phyloP scores from a whole-genome alignment of 2,888 invertebrate species.

The Achlya flavicornis region DNA sequence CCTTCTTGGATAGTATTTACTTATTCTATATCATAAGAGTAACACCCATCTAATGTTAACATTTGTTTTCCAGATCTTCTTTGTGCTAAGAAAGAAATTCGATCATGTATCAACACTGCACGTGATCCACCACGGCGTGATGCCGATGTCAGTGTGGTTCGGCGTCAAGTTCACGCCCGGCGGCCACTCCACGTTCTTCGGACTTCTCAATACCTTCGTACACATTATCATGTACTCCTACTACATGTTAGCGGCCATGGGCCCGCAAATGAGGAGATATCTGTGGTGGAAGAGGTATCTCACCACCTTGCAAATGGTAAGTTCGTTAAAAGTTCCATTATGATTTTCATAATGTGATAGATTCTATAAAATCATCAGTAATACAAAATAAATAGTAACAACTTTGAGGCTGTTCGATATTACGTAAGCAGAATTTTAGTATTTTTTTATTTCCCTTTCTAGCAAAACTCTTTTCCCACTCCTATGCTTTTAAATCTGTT shows the following conservation, averaged over 20 bases:
- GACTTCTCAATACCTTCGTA: conserved; percentile 97
- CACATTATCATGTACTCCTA: conserved; percentile 98
- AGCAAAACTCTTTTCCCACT: too few species aligned
- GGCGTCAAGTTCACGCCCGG: conserved; percentile 98
- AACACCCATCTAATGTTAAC: too few species aligned
- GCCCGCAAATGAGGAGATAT: conserved; percentile 92
- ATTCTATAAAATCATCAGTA: too few species aligned
- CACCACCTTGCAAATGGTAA: conserved; percentile 95
- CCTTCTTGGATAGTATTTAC: too few species aligned
- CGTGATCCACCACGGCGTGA: conserved; percentile 98
- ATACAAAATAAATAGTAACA: too few species aligned
- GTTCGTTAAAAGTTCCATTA: too few species aligned
- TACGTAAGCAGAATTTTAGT: too few species aligned
- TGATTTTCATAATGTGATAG: too few species aligned
- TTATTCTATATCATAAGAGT: too few species aligned
- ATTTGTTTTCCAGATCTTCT: conserved; percentile 90
- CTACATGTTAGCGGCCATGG: conserved; percentile 95
- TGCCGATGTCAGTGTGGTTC: conserved; percentile 99
- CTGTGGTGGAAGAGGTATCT: conserved; percentile 99
- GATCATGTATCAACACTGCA: conserved; percentile 96
- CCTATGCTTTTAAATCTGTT: too few species aligned
- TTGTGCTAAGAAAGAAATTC: conserved; percentile 96
- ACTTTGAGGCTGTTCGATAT: too few species aligned
- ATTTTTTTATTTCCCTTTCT: too few species aligned
- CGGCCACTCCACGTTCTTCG: conserved; percentile 98